phyloP scores from a whole-genome alignment of 2,797 vertebrate genomes.

The Echeneis naucrates region DNA sequence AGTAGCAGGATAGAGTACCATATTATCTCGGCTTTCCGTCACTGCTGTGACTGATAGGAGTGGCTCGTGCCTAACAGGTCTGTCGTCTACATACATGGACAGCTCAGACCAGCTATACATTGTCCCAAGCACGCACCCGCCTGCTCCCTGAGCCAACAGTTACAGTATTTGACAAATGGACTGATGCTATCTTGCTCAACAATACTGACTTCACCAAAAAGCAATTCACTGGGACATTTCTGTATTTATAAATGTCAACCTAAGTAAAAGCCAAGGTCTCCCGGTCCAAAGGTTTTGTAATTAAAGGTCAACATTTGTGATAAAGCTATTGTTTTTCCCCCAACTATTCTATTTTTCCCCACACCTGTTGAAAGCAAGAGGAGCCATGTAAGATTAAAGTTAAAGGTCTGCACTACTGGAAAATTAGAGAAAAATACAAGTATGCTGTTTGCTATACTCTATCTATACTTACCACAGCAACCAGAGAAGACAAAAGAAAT shows the following conservation, averaged over 20 bases:
- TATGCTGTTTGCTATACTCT: constrained; percentile 23
- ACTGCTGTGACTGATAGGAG: constrained; percentile 76
- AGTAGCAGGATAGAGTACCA: constrained; percentile 73
- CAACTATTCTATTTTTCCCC: constrained; percentile 58
- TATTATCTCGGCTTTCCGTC: constrained; percentile 85
- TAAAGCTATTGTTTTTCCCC: constrained; percentile 73
- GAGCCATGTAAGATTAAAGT: constrained; percentile 55
- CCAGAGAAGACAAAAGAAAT: constrained; percentile 23
- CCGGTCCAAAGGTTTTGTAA: constrained; percentile 80
- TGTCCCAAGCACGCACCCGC: constrained; percentile 70
- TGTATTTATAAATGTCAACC: constrained; percentile 87
- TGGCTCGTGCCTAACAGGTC: constrained; percentile 71
- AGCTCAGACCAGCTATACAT: constrained; percentile 68
- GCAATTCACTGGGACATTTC: constrained; percentile 81
- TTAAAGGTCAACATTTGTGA: constrained; percentile 86
- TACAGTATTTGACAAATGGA: constrained; percentile 83
- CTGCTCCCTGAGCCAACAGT: constrained; percentile 53
- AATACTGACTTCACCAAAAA: constrained; percentile 81
- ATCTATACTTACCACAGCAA: constrained; percentile 5
- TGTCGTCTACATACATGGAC: constrained; percentile 71
- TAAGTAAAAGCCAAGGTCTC: constrained; percentile 81
- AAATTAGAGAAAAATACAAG: constrained; percentile 8
- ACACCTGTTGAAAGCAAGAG: constrained; percentile 32
- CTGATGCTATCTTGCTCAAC: constrained; percentile 81
- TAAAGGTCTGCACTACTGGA: constrained; percentile 48